Conservation (phyloP, 2,888 invertebrate species). For the Clistopyga incitator region DNA sequence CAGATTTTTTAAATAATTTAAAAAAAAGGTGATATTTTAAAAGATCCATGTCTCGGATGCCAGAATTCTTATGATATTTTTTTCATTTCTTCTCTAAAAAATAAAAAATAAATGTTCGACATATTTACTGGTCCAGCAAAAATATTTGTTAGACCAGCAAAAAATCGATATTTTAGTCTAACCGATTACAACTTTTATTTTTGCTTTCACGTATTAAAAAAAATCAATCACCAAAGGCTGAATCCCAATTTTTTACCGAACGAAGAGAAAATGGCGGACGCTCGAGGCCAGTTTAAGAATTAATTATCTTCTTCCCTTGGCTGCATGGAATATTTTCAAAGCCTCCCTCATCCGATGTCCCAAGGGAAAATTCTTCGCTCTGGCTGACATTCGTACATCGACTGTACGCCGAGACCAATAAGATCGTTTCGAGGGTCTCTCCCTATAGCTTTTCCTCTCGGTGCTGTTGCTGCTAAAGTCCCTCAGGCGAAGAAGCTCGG, state of each 20-base stretch:
- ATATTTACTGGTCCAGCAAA: no score
- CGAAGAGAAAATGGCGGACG: neutral
- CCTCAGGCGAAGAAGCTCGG: constrained; percentile 59
- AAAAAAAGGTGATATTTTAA: no score
- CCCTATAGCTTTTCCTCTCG: constrained; percentile 59
- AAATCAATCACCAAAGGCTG: neutral
- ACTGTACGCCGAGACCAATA: constrained; percentile 75
- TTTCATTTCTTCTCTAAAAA: no score
- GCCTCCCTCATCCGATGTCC: constrained; percentile 58
- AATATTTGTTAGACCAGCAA: no score
- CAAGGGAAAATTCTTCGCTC: constrained; percentile 61
- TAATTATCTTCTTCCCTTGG: constrained; percentile 58
- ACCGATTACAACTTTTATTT: neutral
- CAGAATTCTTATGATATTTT: no score
- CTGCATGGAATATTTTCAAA: constrained; percentile 34
- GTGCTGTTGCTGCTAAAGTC: constrained; percentile 48
- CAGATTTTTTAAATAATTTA: no score
- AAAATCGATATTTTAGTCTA: neutral
- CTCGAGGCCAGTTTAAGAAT: constrained; percentile 59
- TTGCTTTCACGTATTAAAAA: no score
- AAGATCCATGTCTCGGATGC: no score
- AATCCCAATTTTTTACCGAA: neutral
- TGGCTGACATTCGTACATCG: constrained; percentile 62
- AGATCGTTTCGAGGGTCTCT: constrained; percentile 72
- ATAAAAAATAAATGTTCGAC: no score